phyloP scores from a whole-genome alignment of 2,797 vertebrate genomes.

The Myripristis murdjan region DNA sequence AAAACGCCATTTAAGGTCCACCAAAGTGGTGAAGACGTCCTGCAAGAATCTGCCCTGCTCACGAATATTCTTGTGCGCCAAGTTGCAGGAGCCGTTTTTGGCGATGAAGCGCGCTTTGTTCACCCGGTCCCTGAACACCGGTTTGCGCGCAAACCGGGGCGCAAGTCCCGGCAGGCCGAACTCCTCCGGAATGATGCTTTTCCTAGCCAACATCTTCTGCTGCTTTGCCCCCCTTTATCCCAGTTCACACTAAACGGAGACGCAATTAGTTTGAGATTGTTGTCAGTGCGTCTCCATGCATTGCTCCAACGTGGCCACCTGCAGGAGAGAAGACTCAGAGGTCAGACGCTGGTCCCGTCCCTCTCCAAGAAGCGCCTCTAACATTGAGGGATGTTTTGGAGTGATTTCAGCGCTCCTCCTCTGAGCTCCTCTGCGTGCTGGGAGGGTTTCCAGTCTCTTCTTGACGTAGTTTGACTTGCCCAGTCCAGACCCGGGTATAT shows the following conservation, averaged over 20 bases:
- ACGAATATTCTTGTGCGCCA: conserved; percentile 98
- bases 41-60: conserved; percentile 98
- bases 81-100: conserved; percentile 96
- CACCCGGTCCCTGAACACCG: conserved; percentile 92
- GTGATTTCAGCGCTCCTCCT: conserved; percentile 33
- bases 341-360: background rate
- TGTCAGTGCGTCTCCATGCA: conserved; percentile 63
- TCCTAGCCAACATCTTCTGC: conserved; percentile 92
- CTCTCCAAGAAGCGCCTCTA: too few relatives aligned
- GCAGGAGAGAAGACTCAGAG: conserved; percentile 1
- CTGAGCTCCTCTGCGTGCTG: conserved; percentile 56
- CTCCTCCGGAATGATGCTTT: conserved; percentile 99
- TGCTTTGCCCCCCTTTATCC: conserved; percentile 48
- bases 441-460: conserved; percentile 58
- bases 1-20: conserved; percentile 98
- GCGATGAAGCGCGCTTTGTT: conserved; percentile 97
- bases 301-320: conserved; percentile 32
- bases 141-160: conserved; percentile 92
- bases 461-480: conserved; percentile 74
- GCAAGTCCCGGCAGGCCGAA: conserved; percentile 92
- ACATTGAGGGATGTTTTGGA: conserved; percentile 15
- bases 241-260: background rate
- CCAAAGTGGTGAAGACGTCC: conserved; percentile 98
- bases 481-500: conserved; percentile 51
- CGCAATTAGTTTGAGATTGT: background rate